Conservation (phyloP, 37 sponge, comb jelly and placozoan species). For the Theonella swinhoei region DNA sequence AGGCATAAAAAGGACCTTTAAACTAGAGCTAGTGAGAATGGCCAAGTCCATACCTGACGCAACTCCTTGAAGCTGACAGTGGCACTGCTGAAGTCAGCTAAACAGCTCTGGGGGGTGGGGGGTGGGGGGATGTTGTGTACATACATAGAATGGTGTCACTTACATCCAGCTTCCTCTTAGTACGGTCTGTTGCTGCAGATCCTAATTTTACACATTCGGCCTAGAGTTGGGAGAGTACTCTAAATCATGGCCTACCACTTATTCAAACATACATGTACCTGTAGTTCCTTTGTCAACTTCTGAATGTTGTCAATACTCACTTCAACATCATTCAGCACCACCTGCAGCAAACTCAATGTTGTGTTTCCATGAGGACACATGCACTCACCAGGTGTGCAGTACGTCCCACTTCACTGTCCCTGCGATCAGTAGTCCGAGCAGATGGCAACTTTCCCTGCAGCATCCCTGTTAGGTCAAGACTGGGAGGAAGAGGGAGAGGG, state of each 20-base stretch:
- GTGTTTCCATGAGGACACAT: no score
- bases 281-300: constrained; percentile 60
- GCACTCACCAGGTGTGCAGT: no score
- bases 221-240: not conserved
- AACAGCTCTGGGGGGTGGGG: constrained; percentile 59
- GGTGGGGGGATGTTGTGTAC: no score
- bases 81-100: constrained; percentile 63
- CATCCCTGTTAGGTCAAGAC: not conserved
- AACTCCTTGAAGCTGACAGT: constrained; percentile 58
- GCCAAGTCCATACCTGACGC: constrained; percentile 28
- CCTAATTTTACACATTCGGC: constrained; percentile 39
- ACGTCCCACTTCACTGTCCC: not conserved
- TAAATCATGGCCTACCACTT: not conserved
- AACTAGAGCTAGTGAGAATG: not conserved
- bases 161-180: constrained; percentile 53
- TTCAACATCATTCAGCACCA: constrained; percentile 74
- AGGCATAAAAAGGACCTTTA: not conserved
- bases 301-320: constrained; percentile 73
- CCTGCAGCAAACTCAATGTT: constrained; percentile 29
- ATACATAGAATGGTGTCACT: not conserved
- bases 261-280: no score
- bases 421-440: not conserved
- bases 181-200: not conserved
- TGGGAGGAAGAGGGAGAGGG: not conserved
- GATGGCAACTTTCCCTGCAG: not conserved